phyloP scores from a whole-genome alignment of 2,888 invertebrate species.

The Tricholauxania praeusta region DNA sequence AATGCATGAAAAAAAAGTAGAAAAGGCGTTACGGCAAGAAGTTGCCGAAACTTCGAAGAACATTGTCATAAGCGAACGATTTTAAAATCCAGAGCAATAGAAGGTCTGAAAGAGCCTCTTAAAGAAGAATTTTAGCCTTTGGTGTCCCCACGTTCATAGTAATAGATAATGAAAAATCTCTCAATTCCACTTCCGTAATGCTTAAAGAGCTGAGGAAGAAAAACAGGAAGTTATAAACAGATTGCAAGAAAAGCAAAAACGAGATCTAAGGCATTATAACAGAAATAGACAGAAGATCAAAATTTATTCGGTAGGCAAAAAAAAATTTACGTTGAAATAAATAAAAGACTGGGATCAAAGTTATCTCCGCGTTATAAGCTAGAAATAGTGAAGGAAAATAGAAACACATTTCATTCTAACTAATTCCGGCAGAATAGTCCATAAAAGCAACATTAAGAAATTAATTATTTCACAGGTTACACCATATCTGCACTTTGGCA shows the following conservation, averaged over 20 bases:
- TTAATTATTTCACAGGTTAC: slow-evolving; percentile 14
- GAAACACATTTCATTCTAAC: slow-evolving; percentile 32
- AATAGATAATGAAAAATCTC: no score
- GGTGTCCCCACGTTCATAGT: no score
- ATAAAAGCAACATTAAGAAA: slow-evolving; percentile 35
- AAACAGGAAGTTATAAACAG: slow-evolving; percentile 4
- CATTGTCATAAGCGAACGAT: no score
- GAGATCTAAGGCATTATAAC: not conserved
- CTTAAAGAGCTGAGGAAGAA: not conserved
- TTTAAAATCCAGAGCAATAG: no score
- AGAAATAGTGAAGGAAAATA: slow-evolving; percentile 31
- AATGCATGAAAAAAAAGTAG: no score
- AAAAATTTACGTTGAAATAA: slow-evolving; percentile 34
- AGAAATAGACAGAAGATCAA: not conserved
- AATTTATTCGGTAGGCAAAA: slow-evolving; percentile 27
- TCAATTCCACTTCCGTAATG: no score
- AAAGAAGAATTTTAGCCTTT: no score
- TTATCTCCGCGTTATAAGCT: slow-evolving; percentile 33
- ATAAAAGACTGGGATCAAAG: slow-evolving; percentile 40
- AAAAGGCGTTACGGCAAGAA: no score
- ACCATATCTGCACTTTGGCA: not conserved
- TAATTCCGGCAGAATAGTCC: slow-evolving; percentile 23
- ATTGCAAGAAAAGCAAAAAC: slow-evolving; percentile 4
- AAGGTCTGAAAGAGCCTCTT: no score
- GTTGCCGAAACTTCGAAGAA: no score